Evolutionary conservation across 37 sponge, comb jelly and placozoan species (phyloP).

Genomic region (Oscarella lobularis): DNA sequence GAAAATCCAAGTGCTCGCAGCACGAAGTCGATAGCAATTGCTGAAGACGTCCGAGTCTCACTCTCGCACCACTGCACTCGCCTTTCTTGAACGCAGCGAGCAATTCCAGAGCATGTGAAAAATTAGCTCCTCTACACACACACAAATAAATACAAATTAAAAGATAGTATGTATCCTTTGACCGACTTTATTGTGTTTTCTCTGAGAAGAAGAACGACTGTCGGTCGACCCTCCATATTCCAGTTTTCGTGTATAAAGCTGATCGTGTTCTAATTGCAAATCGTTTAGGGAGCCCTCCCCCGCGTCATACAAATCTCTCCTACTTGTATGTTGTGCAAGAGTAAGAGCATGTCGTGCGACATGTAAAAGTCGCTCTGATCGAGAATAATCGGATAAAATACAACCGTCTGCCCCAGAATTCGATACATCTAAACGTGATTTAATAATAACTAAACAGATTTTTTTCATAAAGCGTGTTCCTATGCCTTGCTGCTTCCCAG

Average conservation of each 20-base stretch:
- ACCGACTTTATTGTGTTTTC: not conserved
- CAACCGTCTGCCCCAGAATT: constrained; percentile 41
- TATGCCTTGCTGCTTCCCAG: constrained; percentile 60
- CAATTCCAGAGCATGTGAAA: constrained; percentile 47
- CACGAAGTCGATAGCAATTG: constrained; percentile 47
- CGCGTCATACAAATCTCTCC: not conserved
- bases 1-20: constrained; percentile 39
- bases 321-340: constrained; percentile 38
- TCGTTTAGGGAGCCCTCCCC: not conserved
- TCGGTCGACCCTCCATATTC: constrained; percentile 59
- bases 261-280: constrained; percentile 10
- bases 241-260: constrained; percentile 53
- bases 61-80: constrained; percentile 35
- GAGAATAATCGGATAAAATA: constrained; percentile 61
- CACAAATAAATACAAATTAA: not conserved
- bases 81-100: constrained; percentile 59
- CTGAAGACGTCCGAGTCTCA: constrained; percentile 59
- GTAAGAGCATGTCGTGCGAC: constrained; percentile 53
- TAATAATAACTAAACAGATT: not conserved
- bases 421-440: constrained; percentile 43
- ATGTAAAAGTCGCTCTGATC: constrained; percentile 79
- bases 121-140: constrained; percentile 25
- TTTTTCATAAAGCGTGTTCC: not conserved
- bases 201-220: constrained; percentile 45
- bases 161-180: not conserved